phyloP scores from a whole-genome alignment of 2,113 vertebrate species.

The Podarcis raffonei region DNA sequence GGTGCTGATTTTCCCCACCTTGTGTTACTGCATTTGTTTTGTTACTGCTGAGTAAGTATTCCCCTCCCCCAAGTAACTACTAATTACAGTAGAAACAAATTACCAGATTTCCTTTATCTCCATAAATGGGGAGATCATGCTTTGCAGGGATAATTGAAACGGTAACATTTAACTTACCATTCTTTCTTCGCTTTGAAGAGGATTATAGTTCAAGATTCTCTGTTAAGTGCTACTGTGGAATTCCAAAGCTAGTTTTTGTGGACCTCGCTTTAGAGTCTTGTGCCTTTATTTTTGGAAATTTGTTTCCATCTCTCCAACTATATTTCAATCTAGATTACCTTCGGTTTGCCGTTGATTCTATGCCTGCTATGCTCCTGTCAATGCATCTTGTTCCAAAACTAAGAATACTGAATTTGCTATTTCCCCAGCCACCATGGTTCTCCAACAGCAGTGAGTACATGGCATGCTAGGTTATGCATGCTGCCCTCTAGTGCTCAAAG shows the following conservation, averaged over 20 bases:
- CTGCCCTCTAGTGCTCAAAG: no score
- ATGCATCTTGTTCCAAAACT: neutral
- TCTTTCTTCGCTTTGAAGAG: neutral
- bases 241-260: neutral
- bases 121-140: neutral
- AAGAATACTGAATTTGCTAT: neutral
- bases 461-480: no score
- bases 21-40: conserved; percentile 1
- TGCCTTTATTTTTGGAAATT: neutral
- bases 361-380: neutral
- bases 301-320: neutral
- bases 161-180: neutral
- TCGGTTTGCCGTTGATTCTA: neutral
- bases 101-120: neutral
- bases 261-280: neutral
- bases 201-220: neutral
- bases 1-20: conserved; percentile 23
- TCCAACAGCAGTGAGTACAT: no score
- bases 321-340: neutral
- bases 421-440: neutral
- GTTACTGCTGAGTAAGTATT: conserved; percentile 7
- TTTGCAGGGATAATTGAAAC: neutral
- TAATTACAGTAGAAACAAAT: neutral
- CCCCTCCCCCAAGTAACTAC: neutral
- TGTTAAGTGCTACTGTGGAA: neutral